phyloP scores from a whole-genome alignment of 2,888 invertebrate species.

The Caenorhabditis sp. region DNA sequence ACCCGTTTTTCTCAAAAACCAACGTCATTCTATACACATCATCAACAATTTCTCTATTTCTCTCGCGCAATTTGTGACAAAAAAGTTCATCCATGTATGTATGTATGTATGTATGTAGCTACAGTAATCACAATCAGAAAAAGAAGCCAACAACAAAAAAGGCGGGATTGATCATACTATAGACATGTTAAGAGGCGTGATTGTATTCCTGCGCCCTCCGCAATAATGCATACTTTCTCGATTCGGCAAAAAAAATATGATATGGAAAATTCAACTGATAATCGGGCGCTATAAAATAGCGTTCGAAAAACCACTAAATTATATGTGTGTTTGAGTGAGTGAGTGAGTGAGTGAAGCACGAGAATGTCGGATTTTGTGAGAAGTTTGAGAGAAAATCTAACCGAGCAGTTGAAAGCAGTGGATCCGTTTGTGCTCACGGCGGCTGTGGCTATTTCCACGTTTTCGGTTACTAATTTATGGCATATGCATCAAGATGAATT shows the following conservation, averaged over 20 bases:
- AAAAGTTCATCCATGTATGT: no score
- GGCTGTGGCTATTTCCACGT: constrained; percentile 13
- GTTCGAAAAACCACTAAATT: not conserved
- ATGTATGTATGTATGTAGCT: no score
- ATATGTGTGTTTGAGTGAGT: no score
- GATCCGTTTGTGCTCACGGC: constrained; percentile 37
- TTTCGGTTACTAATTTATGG: constrained; percentile 25
- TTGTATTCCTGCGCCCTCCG: not conserved
- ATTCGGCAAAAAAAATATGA: not conserved
- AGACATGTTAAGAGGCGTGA: not conserved
- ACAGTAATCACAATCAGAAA: not conserved
- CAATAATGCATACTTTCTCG: not conserved
- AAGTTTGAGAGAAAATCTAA: not conserved
- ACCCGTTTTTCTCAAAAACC: no score
- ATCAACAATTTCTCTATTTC: no score
- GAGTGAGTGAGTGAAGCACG: not conserved
- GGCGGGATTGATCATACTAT: not conserved
- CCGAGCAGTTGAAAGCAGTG: constrained; percentile 1
- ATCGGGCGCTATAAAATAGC: constrained; percentile 6
- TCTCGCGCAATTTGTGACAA: no score
- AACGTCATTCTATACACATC: no score
- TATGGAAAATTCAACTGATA: not conserved
- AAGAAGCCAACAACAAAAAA: not conserved
- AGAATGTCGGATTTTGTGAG: constrained; percentile 1
- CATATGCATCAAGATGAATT: constrained; percentile 48